Base-by-base conservation (phyloP, 2,888 invertebrate genomes). In the Colletes collaris region DNA sequence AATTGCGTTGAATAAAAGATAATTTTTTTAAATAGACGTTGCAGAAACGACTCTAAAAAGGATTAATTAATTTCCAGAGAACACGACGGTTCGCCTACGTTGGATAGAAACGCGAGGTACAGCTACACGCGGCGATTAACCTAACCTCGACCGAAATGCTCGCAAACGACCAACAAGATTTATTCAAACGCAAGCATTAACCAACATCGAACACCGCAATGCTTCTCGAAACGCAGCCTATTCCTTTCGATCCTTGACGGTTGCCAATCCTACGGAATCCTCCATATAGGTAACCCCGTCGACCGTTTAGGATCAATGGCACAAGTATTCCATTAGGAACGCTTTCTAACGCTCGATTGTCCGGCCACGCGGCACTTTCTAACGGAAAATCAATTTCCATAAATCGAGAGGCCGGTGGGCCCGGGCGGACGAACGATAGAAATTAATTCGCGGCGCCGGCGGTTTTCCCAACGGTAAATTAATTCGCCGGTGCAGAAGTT, bases 361-460 rank as follows among this genome's bases (percentile, higher is more conserved):
- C 58, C 0, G 44, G 10, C 5, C n/a, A 11, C 3, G 35, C 65
- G 46, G 4, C 49, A 50, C 68, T 76, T 44, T 62, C 66, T 44
- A 62, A 55, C 49, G 78, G 52, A 63, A 71, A 53, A 71, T 77
- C 70, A 71, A 79, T 79, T 79, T 79, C 66, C 78, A 79, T 63
- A 71, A 63, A 71, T 71, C 70, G 71, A 16, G 52, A 49, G 52
- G 58, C 8, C 53, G 35, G 50, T 16, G 60, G 27, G 46, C 60
- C 0, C 50, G 49, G n/a, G 46, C 46, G 19, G n/a, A 46, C 19
- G 16, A 13, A 13, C 16, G 64, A 56, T 49, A 37, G 37, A 63
- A 75, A 66, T 70, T 40, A 76, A 70, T 70, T 64, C 56, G 62
- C 66, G 49, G 55, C 13, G 35, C 6, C 6, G 35, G 40, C 49